These are phyloP conservation scores for Tympanoctomys barrerae DNA, from an alignment of 2,797 vertebrate species.

Conservation along the genomic window DNA sequence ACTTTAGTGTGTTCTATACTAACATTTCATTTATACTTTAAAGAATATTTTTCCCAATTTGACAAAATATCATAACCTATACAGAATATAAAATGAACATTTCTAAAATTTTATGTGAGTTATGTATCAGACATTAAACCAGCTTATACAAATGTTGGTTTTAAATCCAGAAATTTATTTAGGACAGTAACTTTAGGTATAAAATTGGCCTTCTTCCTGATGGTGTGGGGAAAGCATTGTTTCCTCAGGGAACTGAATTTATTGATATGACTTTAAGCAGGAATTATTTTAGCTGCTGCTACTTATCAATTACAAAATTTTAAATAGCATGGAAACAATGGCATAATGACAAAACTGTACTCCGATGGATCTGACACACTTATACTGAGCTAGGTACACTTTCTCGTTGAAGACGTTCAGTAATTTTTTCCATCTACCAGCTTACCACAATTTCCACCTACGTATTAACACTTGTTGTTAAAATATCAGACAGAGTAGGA, in stretches of 20 bases:
- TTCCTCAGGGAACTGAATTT: not conserved
- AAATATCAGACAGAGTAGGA: not conserved
- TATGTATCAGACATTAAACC: not conserved
- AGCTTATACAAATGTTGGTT: not conserved
- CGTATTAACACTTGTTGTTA: not conserved
- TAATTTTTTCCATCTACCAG: not conserved
- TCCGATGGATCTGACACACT: not conserved
- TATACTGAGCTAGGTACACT: not conserved
- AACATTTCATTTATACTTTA: not conserved
- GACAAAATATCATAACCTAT: not conserved
- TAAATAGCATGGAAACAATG: not conserved
- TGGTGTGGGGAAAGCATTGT: not conserved
- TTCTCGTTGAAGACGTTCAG: not conserved
- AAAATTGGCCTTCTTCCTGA: not conserved
- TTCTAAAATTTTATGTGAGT: not conserved
- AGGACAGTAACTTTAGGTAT: not conserved
- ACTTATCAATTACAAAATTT: not conserved
- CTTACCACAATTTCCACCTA: not conserved
- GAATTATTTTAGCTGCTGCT: not conserved
- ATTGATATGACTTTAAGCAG: not conserved
- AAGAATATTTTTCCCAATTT: not conserved
- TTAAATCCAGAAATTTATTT: not conserved
- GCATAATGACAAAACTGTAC: not conserved
- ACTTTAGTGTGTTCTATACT: not conserved
- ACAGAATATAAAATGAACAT: not conserved